Evolutionary conservation across 2,113 vertebrate species (phyloP).

Genomic region (Trachemys scripta): DNA sequence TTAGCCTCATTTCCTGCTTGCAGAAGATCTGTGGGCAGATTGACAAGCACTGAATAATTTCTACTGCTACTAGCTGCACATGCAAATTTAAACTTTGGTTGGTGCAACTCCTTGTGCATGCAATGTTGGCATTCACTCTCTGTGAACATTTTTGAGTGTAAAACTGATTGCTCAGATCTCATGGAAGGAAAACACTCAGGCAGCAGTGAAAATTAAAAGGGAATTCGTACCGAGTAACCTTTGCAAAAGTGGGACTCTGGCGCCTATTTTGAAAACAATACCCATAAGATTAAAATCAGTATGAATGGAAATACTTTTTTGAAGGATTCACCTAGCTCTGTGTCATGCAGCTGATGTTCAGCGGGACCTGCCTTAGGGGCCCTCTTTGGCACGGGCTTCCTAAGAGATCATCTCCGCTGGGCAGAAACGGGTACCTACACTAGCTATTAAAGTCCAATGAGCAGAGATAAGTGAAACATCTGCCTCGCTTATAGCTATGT

Average conservation of each 20-base stretch:
- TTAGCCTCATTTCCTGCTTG: background rate
- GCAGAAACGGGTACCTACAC: background rate
- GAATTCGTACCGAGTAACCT: background rate
- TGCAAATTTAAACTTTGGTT: background rate
- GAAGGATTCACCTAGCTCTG: background rate
- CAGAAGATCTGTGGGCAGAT: background rate
- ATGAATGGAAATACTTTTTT: background rate
- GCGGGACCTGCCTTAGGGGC: background rate
- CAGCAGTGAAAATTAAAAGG: background rate
- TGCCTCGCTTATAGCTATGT: background rate
- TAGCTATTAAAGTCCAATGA: background rate
- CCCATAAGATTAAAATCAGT: background rate
- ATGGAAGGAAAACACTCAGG: background rate
- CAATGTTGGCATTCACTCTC: background rate
- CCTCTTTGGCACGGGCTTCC: background rate
- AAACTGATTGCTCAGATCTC: background rate
- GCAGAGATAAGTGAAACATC: background rate
- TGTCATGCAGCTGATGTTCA: background rate
- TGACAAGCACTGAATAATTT: background rate
- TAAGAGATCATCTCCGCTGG: background rate
- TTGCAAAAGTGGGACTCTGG: background rate
- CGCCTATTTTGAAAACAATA: background rate
- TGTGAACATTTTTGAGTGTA: background rate
- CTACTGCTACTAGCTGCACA: background rate
- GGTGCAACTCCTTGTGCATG: background rate